phyloP scores from a whole-genome alignment of 2,113 vertebrate genomes.

The Theristicus caerulescens region DNA sequence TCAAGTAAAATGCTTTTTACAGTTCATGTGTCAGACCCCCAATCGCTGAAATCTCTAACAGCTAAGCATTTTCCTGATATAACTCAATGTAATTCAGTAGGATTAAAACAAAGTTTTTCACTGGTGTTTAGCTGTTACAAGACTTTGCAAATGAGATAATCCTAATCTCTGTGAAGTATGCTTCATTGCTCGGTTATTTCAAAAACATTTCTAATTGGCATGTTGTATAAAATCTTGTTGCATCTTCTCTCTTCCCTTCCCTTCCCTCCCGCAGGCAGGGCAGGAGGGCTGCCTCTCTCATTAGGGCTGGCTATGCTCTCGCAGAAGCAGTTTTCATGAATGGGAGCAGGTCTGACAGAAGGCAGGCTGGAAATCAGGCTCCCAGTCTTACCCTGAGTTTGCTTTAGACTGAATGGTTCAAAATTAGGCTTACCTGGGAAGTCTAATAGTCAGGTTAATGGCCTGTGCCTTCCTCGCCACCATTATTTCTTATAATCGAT shows the following conservation, averaged over 20 bases:
- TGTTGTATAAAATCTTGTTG: background rate
- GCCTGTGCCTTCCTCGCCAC: background rate
- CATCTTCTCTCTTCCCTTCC: background rate
- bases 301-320: background rate
- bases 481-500: background rate
- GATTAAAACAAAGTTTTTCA: background rate
- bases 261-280: background rate
- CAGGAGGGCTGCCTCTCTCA: background rate
- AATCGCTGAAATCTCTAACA: background rate
- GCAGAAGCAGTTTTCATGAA: slow-evolving; percentile 29
- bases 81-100: background rate
- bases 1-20: background rate
- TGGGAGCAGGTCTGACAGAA: background rate
- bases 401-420: background rate
- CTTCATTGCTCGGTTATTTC: background rate
- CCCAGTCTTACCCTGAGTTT: background rate
- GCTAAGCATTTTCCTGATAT: background rate
- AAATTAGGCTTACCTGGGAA: background rate
- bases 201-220: background rate
- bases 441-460: background rate
- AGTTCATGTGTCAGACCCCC: background rate
- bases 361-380: background rate
- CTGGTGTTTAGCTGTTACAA: background rate
- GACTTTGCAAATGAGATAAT: slow-evolving; percentile 31
- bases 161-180: background rate